Percentiles rank a stretch among this genome's conserved stretches.
phyloP scores from a whole-genome alignment of 2,113 vertebrate species.

The Syngnathus scovelli region DNA sequence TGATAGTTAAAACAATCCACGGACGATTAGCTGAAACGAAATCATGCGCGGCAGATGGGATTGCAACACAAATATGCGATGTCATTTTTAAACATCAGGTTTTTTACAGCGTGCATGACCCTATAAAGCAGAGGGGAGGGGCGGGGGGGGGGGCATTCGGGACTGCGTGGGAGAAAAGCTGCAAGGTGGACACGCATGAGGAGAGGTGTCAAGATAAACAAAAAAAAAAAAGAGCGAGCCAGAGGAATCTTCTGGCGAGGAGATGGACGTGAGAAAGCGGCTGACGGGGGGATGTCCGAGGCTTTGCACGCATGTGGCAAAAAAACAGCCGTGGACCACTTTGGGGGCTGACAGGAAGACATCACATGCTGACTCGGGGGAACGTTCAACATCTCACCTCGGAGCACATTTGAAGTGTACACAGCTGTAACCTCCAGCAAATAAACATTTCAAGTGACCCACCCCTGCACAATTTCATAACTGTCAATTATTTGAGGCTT shows the following conservation, averaged over 20 bases:
- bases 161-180: too few relatives aligned
- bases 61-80: too few relatives aligned
- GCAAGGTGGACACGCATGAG: not conserved
- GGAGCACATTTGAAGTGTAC: not conserved
- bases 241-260: slow-evolving; percentile 24
- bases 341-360: slow-evolving; percentile 12
- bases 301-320: slow-evolving; percentile 9
- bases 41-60: too few relatives aligned
- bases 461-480: not conserved
- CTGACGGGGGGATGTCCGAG: slow-evolving; percentile 19
- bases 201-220: slow-evolving; percentile 46
- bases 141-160: too few relatives aligned
- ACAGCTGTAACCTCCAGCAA: not conserved
- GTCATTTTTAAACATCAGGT: too few relatives aligned
- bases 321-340: slow-evolving; percentile 1
- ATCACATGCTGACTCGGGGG: slow-evolving; percentile 18
- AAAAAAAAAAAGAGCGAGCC: slow-evolving; percentile 22
- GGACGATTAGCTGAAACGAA: too few relatives aligned
- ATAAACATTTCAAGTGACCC: not conserved
- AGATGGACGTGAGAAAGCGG: slow-evolving; percentile 20
- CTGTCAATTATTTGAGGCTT: too few relatives aligned
- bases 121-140: too few relatives aligned
- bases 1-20: too few relatives aligned
- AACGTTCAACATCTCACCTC: slow-evolving; percentile 12
- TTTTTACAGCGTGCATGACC: too few relatives aligned